Evolutionary conservation across 2,113 vertebrate species (phyloP).

Genomic region (Reinhardtius hippoglossoides): DNA sequence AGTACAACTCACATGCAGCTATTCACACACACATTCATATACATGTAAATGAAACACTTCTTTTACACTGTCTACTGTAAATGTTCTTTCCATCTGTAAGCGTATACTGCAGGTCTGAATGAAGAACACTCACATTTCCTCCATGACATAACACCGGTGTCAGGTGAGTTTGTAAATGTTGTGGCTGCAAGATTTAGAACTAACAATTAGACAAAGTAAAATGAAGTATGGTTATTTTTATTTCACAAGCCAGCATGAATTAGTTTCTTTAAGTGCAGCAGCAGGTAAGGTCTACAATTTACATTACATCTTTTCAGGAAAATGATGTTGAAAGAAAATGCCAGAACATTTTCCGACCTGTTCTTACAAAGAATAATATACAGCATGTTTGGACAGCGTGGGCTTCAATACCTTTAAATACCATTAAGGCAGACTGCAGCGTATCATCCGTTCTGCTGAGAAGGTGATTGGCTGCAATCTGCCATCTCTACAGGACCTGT

Average conservation of each 20-base stretch:
- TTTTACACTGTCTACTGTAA: background rate
- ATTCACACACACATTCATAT: too few relatives aligned
- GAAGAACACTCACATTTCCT: conserved; percentile 21
- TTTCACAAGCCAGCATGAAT: conserved; percentile 9
- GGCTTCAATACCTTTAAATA: too few relatives aligned
- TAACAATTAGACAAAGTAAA: too few relatives aligned
- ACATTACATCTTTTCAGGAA: too few relatives aligned
- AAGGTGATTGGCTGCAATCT: too few relatives aligned
- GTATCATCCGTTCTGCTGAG: too few relatives aligned
- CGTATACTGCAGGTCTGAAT: background rate
- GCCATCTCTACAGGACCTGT: too few relatives aligned
- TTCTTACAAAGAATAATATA: background rate
- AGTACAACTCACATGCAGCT: too few relatives aligned
- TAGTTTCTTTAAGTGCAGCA: background rate
- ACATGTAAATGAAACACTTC: too few relatives aligned
- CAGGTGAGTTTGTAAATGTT: background rate
- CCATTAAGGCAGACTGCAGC: too few relatives aligned
- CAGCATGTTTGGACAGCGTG: too few relatives aligned
- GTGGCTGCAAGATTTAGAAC: background rate
- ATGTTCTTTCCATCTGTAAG: conserved; percentile 30
- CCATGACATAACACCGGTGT: conserved; percentile 1
- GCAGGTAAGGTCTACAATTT: too few relatives aligned
- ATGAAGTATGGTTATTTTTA: background rate
- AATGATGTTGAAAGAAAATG: background rate
- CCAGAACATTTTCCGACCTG: background rate